Percentiles rank a stretch among this genome's conserved stretches.
These are phyloP conservation scores for Sprattus sprattus DNA, from an alignment of 2,113 vertebrate species.

Conservation along the genomic window DNA sequence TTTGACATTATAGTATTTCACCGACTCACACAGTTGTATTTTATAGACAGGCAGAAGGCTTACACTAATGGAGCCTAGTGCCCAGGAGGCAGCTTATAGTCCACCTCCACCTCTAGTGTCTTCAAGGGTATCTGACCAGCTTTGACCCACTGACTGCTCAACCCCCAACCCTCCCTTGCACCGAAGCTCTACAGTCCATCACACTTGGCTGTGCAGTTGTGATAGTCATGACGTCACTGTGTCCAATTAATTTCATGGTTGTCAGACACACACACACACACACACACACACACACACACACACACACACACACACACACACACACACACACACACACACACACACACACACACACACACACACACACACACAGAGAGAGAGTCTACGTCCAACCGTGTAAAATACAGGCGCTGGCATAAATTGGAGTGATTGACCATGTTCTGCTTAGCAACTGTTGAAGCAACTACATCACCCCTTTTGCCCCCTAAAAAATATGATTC, in stretches of 20 bases:
- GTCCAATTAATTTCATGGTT: neutral
- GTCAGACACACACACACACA: neutral
- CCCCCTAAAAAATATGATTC: conserved; percentile 1
- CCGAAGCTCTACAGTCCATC: neutral
- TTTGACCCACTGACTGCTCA: neutral
- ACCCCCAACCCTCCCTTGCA: neutral
- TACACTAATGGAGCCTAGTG: neutral
- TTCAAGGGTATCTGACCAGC: neutral
- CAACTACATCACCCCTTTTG: conserved; percentile 27
- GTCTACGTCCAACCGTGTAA: neutral
- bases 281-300: neutral
- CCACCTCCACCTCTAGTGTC: neutral
- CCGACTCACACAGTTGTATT: neutral
- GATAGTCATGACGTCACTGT: neutral
- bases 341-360: neutral
- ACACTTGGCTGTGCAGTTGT: neutral
- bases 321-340: neutral
- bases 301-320: neutral
- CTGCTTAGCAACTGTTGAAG: conserved; percentile 19
- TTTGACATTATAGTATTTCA: neutral
- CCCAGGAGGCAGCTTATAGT: neutral
- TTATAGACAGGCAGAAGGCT: neutral
- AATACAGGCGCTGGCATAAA: neutral
- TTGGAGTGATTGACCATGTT: neutral
- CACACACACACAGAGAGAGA: neutral